Conservation (phyloP, 2,113 vertebrate genomes). For the Menidia beryllina region DNA sequence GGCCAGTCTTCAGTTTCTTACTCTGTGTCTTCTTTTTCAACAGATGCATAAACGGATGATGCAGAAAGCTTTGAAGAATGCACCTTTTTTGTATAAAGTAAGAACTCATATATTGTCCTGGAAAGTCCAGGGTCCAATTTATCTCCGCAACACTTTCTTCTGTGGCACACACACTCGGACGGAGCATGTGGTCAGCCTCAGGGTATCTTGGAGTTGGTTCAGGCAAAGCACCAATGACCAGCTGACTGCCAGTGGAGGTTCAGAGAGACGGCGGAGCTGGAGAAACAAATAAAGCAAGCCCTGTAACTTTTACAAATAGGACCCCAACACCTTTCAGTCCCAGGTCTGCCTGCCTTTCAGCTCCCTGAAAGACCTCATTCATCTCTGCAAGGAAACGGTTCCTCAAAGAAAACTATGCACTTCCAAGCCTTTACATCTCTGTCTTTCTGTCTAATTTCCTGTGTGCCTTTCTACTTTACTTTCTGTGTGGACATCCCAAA, state of each 20-base stretch:
- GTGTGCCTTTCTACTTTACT: constrained; percentile 52
- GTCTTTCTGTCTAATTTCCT: constrained; percentile 41
- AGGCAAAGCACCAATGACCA: constrained; percentile 64
- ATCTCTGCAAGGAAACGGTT: constrained; percentile 68
- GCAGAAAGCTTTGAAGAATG: constrained; percentile 85
- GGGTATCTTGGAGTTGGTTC: constrained; percentile 78
- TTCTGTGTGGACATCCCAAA: constrained; percentile 83
- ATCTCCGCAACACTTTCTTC: constrained; percentile 85
- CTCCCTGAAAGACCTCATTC: constrained; percentile 80
- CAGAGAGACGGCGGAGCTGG: constrained; percentile 75
- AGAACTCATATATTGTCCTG: constrained; percentile 77
- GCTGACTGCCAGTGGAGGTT: constrained; percentile 75
- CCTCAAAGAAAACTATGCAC: constrained; percentile 80
- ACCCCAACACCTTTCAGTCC: constrained; percentile 65
- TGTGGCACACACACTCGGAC: constrained; percentile 78
- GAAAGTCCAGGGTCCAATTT: constrained; percentile 84
- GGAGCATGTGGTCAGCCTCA: constrained; percentile 85
- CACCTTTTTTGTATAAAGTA: constrained; percentile 89
- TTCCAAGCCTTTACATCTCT: constrained; percentile 74
- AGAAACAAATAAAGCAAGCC: constrained; percentile 30
- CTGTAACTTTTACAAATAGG: constrained; percentile 59
- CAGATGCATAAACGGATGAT: constrained; percentile 89
- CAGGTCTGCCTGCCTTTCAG: constrained; percentile 51
- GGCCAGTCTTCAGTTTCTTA: neutral
- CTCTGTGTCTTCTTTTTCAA: constrained; percentile 27